Conservation (phyloP, 1,140 invertebrate species). For the Cydia amplana region DNA sequence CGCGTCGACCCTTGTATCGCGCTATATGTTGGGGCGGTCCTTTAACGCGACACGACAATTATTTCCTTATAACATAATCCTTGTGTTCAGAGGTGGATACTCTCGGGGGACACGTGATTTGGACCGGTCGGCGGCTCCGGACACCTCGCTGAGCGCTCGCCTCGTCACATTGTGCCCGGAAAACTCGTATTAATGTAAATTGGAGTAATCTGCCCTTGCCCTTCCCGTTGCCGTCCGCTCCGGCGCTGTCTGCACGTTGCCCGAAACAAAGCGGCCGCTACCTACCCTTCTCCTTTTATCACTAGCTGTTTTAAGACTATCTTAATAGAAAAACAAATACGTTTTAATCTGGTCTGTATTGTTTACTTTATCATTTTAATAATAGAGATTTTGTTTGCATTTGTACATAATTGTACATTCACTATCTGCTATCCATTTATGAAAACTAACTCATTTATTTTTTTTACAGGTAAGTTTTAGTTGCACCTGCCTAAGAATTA, state of each 20-base stretch:
- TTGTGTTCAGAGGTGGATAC: constrained; percentile 55
- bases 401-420: too few relatives aligned
- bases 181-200: constrained; percentile 62
- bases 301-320: constrained; percentile 22
- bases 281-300: constrained; percentile 36
- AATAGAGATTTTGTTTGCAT: not conserved
- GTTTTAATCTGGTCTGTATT: not conserved
- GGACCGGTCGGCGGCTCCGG: constrained; percentile 41
- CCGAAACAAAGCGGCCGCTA: constrained; percentile 40
- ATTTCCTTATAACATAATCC: constrained; percentile 72
- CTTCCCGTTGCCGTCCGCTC: constrained; percentile 37
- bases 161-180: constrained; percentile 45
- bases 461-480: constrained; percentile 19
- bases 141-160: constrained; percentile 39
- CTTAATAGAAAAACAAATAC: constrained; percentile 17
- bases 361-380: not conserved
- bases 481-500: not conserved
- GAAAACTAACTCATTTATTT: not conserved
- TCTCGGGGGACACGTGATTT: constrained; percentile 62
- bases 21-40: constrained; percentile 55
- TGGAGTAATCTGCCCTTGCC: constrained; percentile 53
- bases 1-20: constrained; percentile 52
- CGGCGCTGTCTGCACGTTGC: constrained; percentile 14
- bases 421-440: not conserved
- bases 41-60: constrained; percentile 61